Conservation (phyloP, 2,888 invertebrate species). For the Tryphoninae sp. region DNA sequence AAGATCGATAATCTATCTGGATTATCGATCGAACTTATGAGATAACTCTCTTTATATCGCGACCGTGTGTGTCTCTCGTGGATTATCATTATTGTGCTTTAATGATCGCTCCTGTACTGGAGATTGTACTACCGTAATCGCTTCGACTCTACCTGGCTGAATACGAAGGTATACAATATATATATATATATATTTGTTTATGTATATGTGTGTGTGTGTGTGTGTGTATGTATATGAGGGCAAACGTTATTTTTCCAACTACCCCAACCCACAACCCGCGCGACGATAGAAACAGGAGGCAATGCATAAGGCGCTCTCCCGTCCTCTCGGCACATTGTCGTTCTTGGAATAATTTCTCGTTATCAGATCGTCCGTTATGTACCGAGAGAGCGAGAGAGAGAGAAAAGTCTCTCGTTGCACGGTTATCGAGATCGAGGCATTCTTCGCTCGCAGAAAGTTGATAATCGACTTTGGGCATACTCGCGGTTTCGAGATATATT, state of each 20-base stretch:
- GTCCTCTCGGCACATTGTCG: conserved; percentile 61
- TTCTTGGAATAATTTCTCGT: conserved; percentile 65
- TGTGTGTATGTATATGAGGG: conserved; percentile 15
- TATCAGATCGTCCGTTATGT: conserved; percentile 69
- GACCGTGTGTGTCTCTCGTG: conserved; percentile 39
- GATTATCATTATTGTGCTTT: conserved; percentile 63
- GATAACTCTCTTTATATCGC: conserved; percentile 59
- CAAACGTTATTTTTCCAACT: conserved; percentile 33
- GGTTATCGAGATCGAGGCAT: conserved; percentile 65
- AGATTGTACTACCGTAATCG: conserved; percentile 51
- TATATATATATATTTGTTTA: neutral
- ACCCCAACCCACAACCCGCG: conserved; percentile 12
- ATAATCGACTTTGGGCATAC: conserved; percentile 59
- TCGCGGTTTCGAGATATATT: conserved; percentile 25
- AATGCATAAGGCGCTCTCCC: conserved; percentile 31
- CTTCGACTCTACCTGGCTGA: conserved; percentile 32
- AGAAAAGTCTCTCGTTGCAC: conserved; percentile 35
- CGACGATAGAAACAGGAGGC: neutral
- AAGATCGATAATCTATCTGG: conserved; percentile 59
- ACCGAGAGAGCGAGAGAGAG: conserved; percentile 39
- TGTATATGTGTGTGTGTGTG: conserved; percentile 1
- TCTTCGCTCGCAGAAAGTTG: conserved; percentile 63
- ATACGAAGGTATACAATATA: conserved; percentile 9
- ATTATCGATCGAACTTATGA: conserved; percentile 56
- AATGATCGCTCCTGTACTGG: conserved; percentile 61